Evolutionary conservation across 2,113 vertebrate species (phyloP).

Genomic region (Oceanites oceanicus): DNA sequence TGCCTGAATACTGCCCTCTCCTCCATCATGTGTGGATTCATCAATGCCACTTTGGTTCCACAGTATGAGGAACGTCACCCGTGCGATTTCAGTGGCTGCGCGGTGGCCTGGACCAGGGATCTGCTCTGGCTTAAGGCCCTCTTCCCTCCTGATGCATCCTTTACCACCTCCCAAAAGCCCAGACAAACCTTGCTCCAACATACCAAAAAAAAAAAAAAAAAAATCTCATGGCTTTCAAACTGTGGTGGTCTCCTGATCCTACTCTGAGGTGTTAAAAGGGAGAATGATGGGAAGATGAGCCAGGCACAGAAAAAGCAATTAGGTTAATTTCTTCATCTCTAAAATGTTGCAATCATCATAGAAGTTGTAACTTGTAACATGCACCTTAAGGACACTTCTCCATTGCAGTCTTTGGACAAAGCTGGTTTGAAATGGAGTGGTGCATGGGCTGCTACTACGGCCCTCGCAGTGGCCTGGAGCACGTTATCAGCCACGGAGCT

Average conservation of each 20-base stretch:
- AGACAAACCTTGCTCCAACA: not conserved
- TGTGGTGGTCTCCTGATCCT: not conserved
- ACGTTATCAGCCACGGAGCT: not conserved
- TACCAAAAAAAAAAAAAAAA: not conserved
- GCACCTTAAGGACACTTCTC: not conserved
- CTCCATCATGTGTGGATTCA: not conserved
- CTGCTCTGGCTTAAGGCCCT: not conserved
- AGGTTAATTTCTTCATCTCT: not conserved
- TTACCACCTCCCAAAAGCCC: not conserved
- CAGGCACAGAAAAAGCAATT: not conserved
- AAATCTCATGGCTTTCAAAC: not conserved
- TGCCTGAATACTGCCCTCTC: not conserved
- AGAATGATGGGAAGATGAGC: not conserved
- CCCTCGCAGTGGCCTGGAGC: not conserved
- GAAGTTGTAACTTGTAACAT: not conserved
- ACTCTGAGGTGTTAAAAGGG: not conserved
- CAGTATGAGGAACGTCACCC: not conserved
- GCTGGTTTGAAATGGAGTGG: not conserved
- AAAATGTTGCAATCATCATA: not conserved
- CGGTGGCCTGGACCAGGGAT: not conserved
- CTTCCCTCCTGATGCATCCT: not conserved
- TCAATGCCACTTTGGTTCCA: not conserved
- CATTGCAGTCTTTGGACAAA: not conserved
- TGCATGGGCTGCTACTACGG: not conserved
- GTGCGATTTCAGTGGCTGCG: rapidly evolving